phyloP scores from a whole-genome alignment of 2,113 vertebrate genomes.

The Anguilla rostrata region DNA sequence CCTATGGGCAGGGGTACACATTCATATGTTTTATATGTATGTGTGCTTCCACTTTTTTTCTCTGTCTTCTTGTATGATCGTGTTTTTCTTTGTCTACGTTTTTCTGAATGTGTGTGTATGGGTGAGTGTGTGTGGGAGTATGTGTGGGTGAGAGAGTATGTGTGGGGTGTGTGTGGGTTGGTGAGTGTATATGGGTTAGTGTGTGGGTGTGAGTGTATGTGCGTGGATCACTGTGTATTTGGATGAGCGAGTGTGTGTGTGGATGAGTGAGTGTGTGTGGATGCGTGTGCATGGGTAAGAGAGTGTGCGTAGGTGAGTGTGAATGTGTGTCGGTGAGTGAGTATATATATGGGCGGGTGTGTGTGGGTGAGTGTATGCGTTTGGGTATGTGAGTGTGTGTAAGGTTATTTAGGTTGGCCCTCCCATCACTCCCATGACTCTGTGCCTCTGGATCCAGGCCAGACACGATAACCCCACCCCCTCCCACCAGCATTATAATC shows the following conservation, averaged over 20 bases:
- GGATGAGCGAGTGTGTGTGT: not conserved
- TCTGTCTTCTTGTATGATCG: not conserved
- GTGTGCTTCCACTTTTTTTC: not conserved
- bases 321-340: not conserved
- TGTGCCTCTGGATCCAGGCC: constrained; percentile 1
- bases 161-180: no score
- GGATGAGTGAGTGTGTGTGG: no score
- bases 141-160: no score
- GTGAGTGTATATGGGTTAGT: no score
- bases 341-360: not conserved
- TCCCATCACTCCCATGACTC: not conserved
- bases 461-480: constrained; percentile 30
- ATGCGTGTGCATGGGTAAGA: not conserved
- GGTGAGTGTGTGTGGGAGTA: no score
- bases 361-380: not conserved
- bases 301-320: no score
- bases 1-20: no score
- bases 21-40: not conserved
- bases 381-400: not conserved
- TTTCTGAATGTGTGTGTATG: no score
- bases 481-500: constrained; percentile 68
- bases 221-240: not conserved
- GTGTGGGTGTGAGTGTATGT: not conserved
- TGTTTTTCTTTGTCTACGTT: no score
- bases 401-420: not conserved